Evolutionary conservation across 2,888 invertebrate species (phyloP).

Genomic region (Cephus nigrinus): DNA sequence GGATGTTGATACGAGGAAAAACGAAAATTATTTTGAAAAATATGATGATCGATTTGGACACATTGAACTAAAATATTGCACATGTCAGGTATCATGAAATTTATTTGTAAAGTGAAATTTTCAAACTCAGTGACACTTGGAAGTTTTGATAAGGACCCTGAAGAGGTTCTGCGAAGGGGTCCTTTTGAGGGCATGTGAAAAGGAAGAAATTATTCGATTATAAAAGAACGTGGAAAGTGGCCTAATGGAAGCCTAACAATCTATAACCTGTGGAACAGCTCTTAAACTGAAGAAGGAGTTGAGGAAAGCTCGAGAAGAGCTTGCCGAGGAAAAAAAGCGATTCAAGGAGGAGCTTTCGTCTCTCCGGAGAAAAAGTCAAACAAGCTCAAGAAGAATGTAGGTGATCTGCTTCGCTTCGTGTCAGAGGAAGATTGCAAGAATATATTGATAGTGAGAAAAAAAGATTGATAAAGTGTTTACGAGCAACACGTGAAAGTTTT

Average conservation of each 20-base stretch:
- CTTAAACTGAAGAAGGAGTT: constrained; percentile 24
- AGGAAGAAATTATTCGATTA: constrained; percentile 31
- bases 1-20: not conserved
- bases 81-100: not conserved
- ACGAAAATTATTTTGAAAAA: not conserved
- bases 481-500: constrained; percentile 30
- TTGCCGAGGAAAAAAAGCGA: constrained; percentile 13
- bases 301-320: constrained; percentile 19
- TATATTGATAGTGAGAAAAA: constrained; percentile 32
- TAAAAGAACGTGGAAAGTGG: constrained; percentile 22
- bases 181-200: constrained; percentile 33
- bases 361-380: constrained; percentile 22
- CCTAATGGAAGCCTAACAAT: constrained; percentile 26
- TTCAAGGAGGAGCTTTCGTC: constrained; percentile 30
- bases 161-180: constrained; percentile 18
- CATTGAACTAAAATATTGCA: not conserved
- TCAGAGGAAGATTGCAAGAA: constrained; percentile 29
- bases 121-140: constrained; percentile 27
- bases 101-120: constrained; percentile 34
- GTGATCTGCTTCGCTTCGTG: constrained; percentile 17
- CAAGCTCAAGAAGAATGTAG: constrained; percentile 25
- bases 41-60: not conserved
- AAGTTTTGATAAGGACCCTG: constrained; percentile 20
- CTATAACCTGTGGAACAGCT: constrained; percentile 21
- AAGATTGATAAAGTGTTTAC: constrained; percentile 39